These are phyloP conservation scores for Rhizomys pruinosus DNA, from an alignment of 2,113 vertebrate species.

Conservation along the genomic window DNA sequence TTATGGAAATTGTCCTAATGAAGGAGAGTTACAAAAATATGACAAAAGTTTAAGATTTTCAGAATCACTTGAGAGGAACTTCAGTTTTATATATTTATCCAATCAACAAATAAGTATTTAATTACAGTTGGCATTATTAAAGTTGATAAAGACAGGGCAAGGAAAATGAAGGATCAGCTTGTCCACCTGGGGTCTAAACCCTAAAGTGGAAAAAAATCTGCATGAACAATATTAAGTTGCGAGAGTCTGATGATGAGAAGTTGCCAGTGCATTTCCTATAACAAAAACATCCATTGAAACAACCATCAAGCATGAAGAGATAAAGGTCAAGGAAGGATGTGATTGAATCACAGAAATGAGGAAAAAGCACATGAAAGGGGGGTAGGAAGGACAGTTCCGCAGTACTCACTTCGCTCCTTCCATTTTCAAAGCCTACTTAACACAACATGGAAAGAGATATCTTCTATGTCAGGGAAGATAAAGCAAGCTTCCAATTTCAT, in stretches of 20 bases:
- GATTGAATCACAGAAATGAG: neutral
- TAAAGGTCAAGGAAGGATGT: neutral
- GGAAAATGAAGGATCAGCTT: neutral
- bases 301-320: neutral
- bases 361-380: neutral
- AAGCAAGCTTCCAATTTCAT: neutral
- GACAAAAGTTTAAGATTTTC: conserved; percentile 1
- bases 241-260: neutral
- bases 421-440: neutral
- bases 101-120: neutral
- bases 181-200: neutral
- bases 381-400: neutral
- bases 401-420: neutral
- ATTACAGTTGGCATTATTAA: neutral
- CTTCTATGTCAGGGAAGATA: neutral
- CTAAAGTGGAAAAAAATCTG: neutral
- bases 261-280: neutral
- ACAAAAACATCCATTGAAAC: neutral
- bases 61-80: neutral
- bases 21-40: conserved; percentile 21
- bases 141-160: neutral
- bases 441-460: neutral
- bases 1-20: conserved; percentile 53
- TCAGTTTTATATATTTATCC: neutral
- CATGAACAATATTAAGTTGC: neutral